Evolutionary conservation across 2,113 vertebrate species (phyloP).

Genomic region (Orcinus orca): DNA sequence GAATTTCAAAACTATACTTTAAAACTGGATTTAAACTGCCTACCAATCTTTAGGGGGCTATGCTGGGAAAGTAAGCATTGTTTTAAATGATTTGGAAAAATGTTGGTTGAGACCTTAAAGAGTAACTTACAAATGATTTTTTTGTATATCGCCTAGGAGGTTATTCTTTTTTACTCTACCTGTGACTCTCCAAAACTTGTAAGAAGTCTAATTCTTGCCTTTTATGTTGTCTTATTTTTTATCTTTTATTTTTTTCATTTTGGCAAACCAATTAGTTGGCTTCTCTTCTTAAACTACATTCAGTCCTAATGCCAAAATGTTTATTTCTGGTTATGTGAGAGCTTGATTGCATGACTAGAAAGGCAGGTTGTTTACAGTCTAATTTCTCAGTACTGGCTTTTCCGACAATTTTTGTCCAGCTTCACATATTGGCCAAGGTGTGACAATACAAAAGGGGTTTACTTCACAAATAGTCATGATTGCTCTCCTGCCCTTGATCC

Average conservation of each 20-base stretch:
- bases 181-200: background rate
- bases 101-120: background rate
- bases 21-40: background rate
- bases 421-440: background rate
- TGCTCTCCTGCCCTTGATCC: background rate
- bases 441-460: background rate
- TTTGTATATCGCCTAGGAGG: background rate
- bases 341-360: background rate
- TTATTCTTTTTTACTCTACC: background rate
- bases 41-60: background rate
- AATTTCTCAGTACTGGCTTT: background rate
- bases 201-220: background rate
- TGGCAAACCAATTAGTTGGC: background rate
- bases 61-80: background rate
- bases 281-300: background rate
- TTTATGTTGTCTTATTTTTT: background rate
- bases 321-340: background rate
- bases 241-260: background rate
- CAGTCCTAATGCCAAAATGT: background rate
- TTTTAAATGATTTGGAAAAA: background rate
- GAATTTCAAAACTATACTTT: background rate
- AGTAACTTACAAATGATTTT: background rate
- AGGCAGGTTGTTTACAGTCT: background rate
- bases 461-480: background rate
- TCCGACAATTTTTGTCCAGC: background rate